Base-by-base conservation (phyloP, 2,113 vertebrate species). In the Fregata magnificens region DNA sequence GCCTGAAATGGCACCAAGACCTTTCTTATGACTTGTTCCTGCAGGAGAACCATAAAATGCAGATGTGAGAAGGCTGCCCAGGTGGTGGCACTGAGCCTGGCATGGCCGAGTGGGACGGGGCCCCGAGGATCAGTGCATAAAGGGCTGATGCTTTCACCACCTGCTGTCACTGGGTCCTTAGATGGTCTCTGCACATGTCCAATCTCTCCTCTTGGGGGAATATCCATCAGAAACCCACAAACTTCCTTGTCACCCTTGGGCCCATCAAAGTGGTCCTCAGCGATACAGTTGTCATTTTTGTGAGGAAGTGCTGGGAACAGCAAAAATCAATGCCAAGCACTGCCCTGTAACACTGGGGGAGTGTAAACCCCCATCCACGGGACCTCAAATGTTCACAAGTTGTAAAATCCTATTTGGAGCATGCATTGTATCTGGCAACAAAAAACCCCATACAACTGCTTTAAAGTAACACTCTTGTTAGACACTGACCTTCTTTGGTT, bases 391-490 rank as follows among this genome's bases (percentile, higher is more conserved):
- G 8, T 28, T 78, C 59, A 32, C 38, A 59, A 72, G 17, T 21
- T 65, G 21, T 42, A 73, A 78, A 88, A 86, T 61, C 45, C 31
- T 19, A 13, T 13, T 71, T 59, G 50, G 26, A 86, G 8, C 13
- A 28, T 42, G 11, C 34, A 26, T 26, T 42, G 45, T n/a, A 61
- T 40, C 26, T 36, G 32, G 47, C 14, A 92, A 65, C 8, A 67
- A 76, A 50, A 40, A 6, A 0, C 0, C 4, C 6, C 24, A 8
- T 2, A 4, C 9, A 61, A 38, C 29, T 56, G 56, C 49, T 81
- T 74, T 63, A 28, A 45, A 76, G 13, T 62, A 63, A 44, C 42
- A 38, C 13, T 13, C 8, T 59, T 52, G 12, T 42, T 85, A 61
- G 49, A 59, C 13, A 69, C 9, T 73, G 55, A 67, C 26, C 6